These are phyloP conservation scores for Digitonthophagus gazella DNA, from an alignment of 2,888 invertebrate genomes.

Conservation along the genomic window DNA sequence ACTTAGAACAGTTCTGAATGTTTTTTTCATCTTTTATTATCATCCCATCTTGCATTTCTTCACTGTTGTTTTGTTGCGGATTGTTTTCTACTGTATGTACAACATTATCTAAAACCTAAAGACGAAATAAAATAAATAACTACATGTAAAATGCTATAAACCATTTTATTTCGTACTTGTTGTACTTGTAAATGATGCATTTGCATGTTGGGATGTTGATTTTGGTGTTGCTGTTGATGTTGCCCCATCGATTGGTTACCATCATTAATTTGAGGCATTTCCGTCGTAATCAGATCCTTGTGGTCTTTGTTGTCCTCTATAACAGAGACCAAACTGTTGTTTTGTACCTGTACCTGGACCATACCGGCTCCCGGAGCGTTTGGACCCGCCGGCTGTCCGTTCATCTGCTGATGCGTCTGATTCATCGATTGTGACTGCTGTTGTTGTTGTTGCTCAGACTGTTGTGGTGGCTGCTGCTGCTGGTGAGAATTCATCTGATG, in stretches of 20 bases:
- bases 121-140: neutral
- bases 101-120: constrained; percentile 56
- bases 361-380: constrained; percentile 45
- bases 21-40: constrained; percentile 60
- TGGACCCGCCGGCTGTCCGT: constrained; percentile 43
- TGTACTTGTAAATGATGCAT: constrained; percentile 53
- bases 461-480: constrained; percentile 11
- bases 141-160: neutral
- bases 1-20: constrained; percentile 57
- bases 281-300: constrained; percentile 45
- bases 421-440: constrained; percentile 34
- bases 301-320: constrained; percentile 50
- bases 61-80: constrained; percentile 55
- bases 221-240: constrained; percentile 40
- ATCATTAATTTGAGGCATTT: constrained; percentile 51
- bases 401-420: constrained; percentile 43
- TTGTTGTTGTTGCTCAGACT: constrained; percentile 34
- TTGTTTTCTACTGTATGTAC: constrained; percentile 53
- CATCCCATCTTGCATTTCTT: constrained; percentile 50
- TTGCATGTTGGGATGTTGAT: constrained; percentile 31
- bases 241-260: constrained; percentile 53
- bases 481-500: constrained; percentile 31
- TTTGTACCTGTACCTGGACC: constrained; percentile 52
- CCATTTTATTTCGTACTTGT: neutral
- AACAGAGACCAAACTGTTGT: constrained; percentile 51